A percentile compares a stretch with the other conserved stretches of the same genome.
Evolutionary conservation across 2,888 invertebrate species (phyloP).

Genomic region (Drosophila lutescens): DNA sequence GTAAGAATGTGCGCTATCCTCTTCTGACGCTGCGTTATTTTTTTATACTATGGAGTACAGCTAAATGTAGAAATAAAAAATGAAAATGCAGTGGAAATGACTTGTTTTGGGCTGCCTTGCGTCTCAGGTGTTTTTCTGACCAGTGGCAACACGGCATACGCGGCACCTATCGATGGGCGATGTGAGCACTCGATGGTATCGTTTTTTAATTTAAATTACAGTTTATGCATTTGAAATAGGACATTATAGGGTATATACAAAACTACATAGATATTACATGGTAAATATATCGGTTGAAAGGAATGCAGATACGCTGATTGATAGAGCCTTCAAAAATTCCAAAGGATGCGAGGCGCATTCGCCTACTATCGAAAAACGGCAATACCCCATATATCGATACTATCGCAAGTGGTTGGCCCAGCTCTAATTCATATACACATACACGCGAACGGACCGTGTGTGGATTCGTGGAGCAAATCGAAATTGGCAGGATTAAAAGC

Average conservation of each 20-base stretch:
- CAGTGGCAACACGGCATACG: conserved; percentile 1
- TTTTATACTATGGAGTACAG: conserved; percentile 29
- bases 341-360: no score
- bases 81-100: conserved; percentile 18
- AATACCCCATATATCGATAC: no score
- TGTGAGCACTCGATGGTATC: no score
- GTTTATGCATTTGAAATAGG: no score
- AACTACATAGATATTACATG: no score
- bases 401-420: conserved; percentile 1
- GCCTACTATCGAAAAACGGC: no score
- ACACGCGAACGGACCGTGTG: conserved; percentile 55
- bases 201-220: no score
- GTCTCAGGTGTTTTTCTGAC: neutral
- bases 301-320: no score
- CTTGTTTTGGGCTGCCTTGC: neutral
- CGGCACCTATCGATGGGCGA: neutral
- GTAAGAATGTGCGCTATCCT: conserved; percentile 86
- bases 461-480: conserved; percentile 47
- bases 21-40: conserved; percentile 40
- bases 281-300: no score
- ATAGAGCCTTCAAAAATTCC: no score
- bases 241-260: no score
- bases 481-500: conserved; percentile 46
- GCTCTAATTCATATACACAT: conserved; percentile 22
- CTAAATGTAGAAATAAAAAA: conserved; percentile 44